Conservation (phyloP, 2,797 vertebrate species). For the Channa striata region DNA sequence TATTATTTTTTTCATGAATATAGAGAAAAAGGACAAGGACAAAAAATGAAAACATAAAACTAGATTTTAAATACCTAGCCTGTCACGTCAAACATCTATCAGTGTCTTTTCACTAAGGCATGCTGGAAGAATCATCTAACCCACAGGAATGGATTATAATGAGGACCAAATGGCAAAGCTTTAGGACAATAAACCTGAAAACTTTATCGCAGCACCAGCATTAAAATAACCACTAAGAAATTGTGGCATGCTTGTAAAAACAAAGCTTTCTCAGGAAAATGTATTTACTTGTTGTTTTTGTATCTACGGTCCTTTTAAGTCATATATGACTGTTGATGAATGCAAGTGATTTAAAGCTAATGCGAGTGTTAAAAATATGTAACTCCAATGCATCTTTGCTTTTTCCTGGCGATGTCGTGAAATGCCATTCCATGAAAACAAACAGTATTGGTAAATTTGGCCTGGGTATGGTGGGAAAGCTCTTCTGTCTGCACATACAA, state of each 20-base stretch:
- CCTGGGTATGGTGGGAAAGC: slow-evolving; percentile 50
- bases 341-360: slow-evolving; percentile 2
- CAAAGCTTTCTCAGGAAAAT: slow-evolving; percentile 46
- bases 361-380: background rate
- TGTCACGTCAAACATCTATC: slow-evolving; percentile 34
- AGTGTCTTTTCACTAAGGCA: slow-evolving; percentile 42
- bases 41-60: slow-evolving; percentile 14
- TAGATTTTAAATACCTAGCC: slow-evolving; percentile 32
- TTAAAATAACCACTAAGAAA: slow-evolving; percentile 70
- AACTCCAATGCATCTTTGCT: slow-evolving; percentile 5
- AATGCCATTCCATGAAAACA: background rate
- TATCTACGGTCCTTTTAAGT: slow-evolving; percentile 14
- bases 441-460: slow-evolving; percentile 8
- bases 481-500: slow-evolving; percentile 34
- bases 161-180: slow-evolving; percentile 69
- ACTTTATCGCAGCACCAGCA: slow-evolving; percentile 65
- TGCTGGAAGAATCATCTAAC: slow-evolving; percentile 48
- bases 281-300: background rate
- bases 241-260: slow-evolving; percentile 45
- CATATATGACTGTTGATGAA: slow-evolving; percentile 10
- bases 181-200: slow-evolving; percentile 66
- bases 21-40: slow-evolving; percentile 5
- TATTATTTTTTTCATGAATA: background rate
- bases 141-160: slow-evolving; percentile 69
- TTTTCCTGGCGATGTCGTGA: too few relatives aligned